A percentile compares a stretch with the other conserved stretches of the same genome.
Evolutionary conservation across 2,888 invertebrate genomes (phyloP).

Genomic region (Encarsia formosa): DNA sequence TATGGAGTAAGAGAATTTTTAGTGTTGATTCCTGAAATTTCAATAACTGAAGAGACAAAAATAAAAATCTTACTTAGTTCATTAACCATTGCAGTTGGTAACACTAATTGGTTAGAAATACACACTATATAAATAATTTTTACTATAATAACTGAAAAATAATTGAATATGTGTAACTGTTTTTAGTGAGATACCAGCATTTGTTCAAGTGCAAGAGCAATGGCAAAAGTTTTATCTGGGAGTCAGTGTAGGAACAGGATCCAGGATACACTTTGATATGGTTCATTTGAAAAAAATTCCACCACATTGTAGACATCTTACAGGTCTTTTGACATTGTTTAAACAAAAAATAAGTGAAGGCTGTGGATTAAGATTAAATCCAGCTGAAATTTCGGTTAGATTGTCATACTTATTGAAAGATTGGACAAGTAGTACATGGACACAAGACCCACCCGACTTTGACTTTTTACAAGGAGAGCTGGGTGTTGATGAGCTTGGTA

Average conservation of each 20-base stretch:
- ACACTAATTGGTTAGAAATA: constrained; percentile 65
- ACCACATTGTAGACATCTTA: constrained; percentile 76
- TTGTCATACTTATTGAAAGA: constrained; percentile 69
- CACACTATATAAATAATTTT: neutral
- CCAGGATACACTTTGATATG: constrained; percentile 83
- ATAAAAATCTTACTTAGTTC: constrained; percentile 79
- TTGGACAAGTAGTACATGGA: constrained; percentile 62
- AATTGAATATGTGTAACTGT: neutral
- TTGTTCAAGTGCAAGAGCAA: constrained; percentile 78
- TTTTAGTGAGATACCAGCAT: constrained; percentile 72
- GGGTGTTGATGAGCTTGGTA: constrained; percentile 55
- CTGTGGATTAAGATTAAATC: constrained; percentile 54
- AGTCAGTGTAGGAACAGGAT: constrained; percentile 71
- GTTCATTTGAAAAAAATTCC: constrained; percentile 79
- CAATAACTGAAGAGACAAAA: constrained; percentile 65
- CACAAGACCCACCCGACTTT: constrained; percentile 57
- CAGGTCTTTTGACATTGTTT: constrained; percentile 77
- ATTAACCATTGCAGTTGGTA: constrained; percentile 75
- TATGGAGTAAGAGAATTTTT: constrained; percentile 83
- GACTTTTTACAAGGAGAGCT: constrained; percentile 57
- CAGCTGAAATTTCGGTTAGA: constrained; percentile 69
- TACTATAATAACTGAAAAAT: neutral
- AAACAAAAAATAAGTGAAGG: constrained; percentile 76
- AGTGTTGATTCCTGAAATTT: constrained; percentile 64
- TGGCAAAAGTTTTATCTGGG: constrained; percentile 81